Percentiles rank a stretch among this genome's conserved stretches.
These are phyloP conservation scores for Pachycephala philippinensis DNA, from an alignment of 2,113 vertebrate genomes.

Conservation along the genomic window DNA sequence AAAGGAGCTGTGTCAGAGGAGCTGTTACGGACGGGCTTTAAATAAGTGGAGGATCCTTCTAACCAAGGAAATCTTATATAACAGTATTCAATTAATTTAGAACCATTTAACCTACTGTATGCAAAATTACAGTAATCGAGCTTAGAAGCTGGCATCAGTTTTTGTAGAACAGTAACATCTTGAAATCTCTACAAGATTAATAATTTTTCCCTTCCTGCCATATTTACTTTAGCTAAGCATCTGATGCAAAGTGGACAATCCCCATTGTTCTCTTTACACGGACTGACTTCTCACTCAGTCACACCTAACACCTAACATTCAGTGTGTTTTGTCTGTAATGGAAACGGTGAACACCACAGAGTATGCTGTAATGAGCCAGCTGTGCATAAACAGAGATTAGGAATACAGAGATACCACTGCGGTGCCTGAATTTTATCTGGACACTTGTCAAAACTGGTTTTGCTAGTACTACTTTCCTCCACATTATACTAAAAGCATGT, in stretches of 20 bases:
- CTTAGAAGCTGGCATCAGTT: not conserved
- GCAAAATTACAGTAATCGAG: not conserved
- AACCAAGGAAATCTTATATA: not conserved
- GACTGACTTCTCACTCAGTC: not conserved
- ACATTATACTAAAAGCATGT: not conserved
- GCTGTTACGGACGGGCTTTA: not conserved
- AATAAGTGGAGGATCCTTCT: not conserved
- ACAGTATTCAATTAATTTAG: not conserved
- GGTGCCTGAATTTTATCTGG: not conserved
- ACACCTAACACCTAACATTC: not conserved
- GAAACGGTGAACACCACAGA: not conserved
- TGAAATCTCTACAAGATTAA: not conserved
- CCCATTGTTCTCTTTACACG: rapidly evolving
- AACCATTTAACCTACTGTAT: not conserved
- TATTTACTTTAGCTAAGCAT: not conserved
- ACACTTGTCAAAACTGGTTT: not conserved
- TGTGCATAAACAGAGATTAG: not conserved
- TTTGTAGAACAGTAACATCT: not conserved
- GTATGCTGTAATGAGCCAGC: not conserved
- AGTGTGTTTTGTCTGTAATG: not conserved
- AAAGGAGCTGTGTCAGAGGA: not conserved
- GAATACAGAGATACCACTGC: not conserved
- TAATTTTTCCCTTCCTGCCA: not conserved
- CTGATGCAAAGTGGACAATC: not conserved
- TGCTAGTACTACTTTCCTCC: not conserved